Percentiles rank a stretch among this genome's conserved stretches.
These are phyloP conservation scores for Oryzias woworae DNA, from an alignment of 2,113 vertebrate species.

Conservation along the genomic window DNA sequence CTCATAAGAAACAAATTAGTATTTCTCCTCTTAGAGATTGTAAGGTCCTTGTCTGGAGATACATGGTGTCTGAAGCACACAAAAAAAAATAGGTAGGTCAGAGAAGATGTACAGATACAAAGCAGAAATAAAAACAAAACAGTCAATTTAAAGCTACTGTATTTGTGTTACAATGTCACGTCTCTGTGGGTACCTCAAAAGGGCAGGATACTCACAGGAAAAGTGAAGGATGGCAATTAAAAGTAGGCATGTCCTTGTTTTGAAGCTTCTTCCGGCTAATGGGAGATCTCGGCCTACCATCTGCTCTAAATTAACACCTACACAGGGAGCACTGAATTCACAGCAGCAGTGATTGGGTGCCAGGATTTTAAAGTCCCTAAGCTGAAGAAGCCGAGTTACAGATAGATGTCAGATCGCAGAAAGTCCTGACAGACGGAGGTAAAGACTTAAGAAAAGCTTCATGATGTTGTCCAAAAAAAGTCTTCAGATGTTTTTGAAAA, in stretches of 20 bases:
- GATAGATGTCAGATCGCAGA: neutral
- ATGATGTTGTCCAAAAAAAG: neutral
- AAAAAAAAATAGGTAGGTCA: slow-evolving; percentile 11
- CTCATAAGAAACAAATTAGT: neutral
- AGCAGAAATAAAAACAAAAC: slow-evolving; percentile 6
- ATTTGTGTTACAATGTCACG: neutral
- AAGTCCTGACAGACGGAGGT: neutral
- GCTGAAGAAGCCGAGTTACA: slow-evolving; percentile 6
- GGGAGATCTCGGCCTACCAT: slow-evolving; percentile 44
- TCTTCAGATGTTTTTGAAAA: slow-evolving; percentile 2
- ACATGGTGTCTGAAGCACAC: slow-evolving; percentile 16
- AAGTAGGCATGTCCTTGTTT: slow-evolving; percentile 12
- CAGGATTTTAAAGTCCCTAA: slow-evolving; percentile 6
- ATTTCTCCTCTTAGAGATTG: neutral
- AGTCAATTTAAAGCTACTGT: neutral
- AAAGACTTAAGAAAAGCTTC: neutral
- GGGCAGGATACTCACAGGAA: slow-evolving; percentile 10
- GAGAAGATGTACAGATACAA: slow-evolving; percentile 2
- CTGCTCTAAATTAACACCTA: slow-evolving; percentile 66
- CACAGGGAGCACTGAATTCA: slow-evolving; percentile 38
- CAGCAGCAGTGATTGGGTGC: slow-evolving; percentile 33
- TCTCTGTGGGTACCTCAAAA: neutral
- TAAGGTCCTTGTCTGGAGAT: neutral
- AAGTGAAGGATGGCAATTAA: slow-evolving; percentile 34
- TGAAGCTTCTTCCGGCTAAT: slow-evolving; percentile 30